Base-by-base conservation (phyloP, 2,888 invertebrate genomes). In the Orgyia antiqua region DNA sequence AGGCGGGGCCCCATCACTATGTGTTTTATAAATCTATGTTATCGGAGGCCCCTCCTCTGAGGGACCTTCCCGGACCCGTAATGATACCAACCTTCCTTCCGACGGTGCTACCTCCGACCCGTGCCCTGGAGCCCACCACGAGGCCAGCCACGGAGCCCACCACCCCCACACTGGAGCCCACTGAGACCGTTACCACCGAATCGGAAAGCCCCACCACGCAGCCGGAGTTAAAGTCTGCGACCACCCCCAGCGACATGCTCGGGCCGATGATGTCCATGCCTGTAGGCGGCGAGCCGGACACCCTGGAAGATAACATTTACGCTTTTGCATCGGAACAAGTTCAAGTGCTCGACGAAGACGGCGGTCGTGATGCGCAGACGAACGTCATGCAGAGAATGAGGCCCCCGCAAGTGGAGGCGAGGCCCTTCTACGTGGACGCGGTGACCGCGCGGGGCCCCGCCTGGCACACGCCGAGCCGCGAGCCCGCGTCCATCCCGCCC, bases 341-440 rank as follows among this genome's bases (percentile, higher is more conserved):
- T 38, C 78, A 84, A 29, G 58, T 84, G 34, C 83, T 66, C 50
- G 74, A 79, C 45, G 72, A 76, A 41, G 62, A 64, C 11, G 46
- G 50, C 18, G 53, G 60, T 3, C 67, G 72, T 36, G 68, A 73
- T 24, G 27, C 45, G n/a, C 57, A 74, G 51, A 57, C 89, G 39
- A 75, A 88, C 58, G 78, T 79, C 8, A 88, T 90, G 88, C 88
- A 89, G 68, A 89, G 88, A n/a, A 88, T 89, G 89, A 88, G 87
- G 47, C 89, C 89, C 2, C 89, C 89, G 17, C 87, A 88, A 2
- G 62, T 73, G 2, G 57, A 65, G 10, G 61, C 59, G 42, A 58
- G 62, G 42, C 54, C 62, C 31, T 53, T 53, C 38, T 62, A 71
- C 42, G 57, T 61, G 3, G 72, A 69, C 50, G 51, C 31, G 10